Evolutionary conservation across 2,113 vertebrate species (phyloP).

Genomic region (Toxotes jaculatrix): DNA sequence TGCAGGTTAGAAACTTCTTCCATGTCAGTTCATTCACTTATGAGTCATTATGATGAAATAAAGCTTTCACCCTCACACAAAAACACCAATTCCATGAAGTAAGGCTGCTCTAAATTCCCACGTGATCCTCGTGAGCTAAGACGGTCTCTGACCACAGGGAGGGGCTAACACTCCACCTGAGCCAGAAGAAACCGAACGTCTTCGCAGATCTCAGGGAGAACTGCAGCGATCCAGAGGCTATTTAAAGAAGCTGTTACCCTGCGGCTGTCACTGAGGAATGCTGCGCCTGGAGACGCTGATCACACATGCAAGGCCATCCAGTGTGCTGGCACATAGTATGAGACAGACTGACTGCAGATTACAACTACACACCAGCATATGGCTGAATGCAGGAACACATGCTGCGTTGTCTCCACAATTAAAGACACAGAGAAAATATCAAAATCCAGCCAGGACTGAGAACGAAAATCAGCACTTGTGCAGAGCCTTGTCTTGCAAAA

Average conservation of each 20-base stretch:
- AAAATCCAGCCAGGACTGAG: not conserved
- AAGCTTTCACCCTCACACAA: not conserved
- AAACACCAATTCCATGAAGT: not conserved
- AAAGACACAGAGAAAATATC: not conserved
- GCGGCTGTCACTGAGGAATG: slow-evolving; percentile 77
- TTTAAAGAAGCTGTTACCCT: slow-evolving; percentile 67
- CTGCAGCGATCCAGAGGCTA: slow-evolving; percentile 44
- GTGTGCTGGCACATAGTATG: not conserved
- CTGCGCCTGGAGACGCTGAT: slow-evolving; percentile 22
- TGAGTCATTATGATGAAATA: not conserved
- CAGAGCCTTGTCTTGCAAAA: not conserved
- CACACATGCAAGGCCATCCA: slow-evolving; percentile 22
- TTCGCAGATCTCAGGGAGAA: not conserved
- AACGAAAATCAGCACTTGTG: not conserved
- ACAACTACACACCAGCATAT: not conserved
- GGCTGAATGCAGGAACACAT: slow-evolving; percentile 19
- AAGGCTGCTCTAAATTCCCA: not conserved
- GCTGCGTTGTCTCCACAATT: not conserved
- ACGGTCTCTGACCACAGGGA: slow-evolving; percentile 47
- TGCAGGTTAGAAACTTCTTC: not conserved
- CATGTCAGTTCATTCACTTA: not conserved
- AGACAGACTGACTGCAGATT: slow-evolving; percentile 30
- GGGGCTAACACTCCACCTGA: slow-evolving; percentile 69
- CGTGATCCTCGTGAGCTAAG: not conserved
- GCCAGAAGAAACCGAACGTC: not conserved